Conservation (phyloP, 2,888 invertebrate genomes). For the Drepana falcataria region DNA sequence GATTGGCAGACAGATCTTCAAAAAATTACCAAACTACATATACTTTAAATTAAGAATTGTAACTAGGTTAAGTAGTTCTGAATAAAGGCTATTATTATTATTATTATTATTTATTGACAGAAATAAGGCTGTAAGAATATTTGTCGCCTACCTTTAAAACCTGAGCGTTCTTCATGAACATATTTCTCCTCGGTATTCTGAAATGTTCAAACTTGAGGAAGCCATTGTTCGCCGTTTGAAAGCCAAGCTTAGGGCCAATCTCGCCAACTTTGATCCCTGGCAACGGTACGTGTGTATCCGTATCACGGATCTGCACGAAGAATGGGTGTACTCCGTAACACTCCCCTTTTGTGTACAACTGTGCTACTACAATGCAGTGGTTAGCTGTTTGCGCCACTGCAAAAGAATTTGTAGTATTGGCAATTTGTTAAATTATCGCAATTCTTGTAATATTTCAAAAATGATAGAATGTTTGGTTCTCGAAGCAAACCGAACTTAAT, state of each 20-base stretch:
- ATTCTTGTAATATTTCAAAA: background rate
- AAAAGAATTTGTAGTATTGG: constrained; percentile 11
- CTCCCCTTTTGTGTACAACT: constrained; percentile 87
- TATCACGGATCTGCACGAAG: constrained; percentile 91
- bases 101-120: no score
- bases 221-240: constrained; percentile 93
- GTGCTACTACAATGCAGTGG: constrained; percentile 93
- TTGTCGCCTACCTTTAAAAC: constrained; percentile 74
- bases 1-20: no score
- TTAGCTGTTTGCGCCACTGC: constrained; percentile 94
- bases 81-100: no score
- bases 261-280: constrained; percentile 93
- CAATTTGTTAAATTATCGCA: no score
- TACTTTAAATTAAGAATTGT: no score
- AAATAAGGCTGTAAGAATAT: no score
- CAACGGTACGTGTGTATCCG: constrained; percentile 89
- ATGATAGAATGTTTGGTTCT: background rate
- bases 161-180: constrained; percentile 95
- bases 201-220: constrained; percentile 91
- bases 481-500: no score
- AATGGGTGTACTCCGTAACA: constrained; percentile 94
- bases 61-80: no score
- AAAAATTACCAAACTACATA: no score
- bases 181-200: constrained; percentile 89
- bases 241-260: constrained; percentile 94